phyloP scores from a whole-genome alignment of 2,888 invertebrate genomes.

The Autographa gamma region DNA sequence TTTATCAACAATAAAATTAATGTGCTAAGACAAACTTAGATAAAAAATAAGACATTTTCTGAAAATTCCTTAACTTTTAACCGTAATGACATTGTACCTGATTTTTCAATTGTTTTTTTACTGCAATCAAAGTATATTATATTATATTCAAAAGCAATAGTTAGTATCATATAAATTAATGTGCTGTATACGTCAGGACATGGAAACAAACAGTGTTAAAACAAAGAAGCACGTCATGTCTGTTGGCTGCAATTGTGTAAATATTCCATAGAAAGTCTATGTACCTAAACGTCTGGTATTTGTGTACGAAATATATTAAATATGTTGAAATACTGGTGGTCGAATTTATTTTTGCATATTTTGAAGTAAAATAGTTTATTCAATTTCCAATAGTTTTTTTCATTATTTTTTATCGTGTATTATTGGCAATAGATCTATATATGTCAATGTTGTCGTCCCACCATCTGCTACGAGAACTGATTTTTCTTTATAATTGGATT shows the following conservation, averaged over 20 bases:
- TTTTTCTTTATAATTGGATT: too few species aligned
- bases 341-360: not conserved
- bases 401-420: too few species aligned
- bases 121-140: not conserved
- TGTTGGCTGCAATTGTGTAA: constrained; percentile 40
- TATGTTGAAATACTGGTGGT: not conserved
- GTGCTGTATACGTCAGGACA: constrained; percentile 23
- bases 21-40: too few species aligned
- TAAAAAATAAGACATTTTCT: too few species aligned
- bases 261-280: constrained; percentile 14
- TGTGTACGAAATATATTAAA: not conserved
- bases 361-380: too few species aligned
- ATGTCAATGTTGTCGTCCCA: too few species aligned
- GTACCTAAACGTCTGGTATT: not conserved
- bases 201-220: constrained; percentile 9
- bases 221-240: constrained; percentile 35
- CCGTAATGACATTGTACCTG: not conserved
- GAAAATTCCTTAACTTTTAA: too few species aligned
- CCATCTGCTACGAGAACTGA: too few species aligned
- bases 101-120: too few species aligned
- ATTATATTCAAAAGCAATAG: constrained; percentile 16
- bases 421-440: too few species aligned
- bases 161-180: not conserved
- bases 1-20: too few species aligned
- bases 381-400: too few species aligned